Conservation (phyloP, 2,888 invertebrate genomes). For the Drosophila pseudotalamancana region DNA sequence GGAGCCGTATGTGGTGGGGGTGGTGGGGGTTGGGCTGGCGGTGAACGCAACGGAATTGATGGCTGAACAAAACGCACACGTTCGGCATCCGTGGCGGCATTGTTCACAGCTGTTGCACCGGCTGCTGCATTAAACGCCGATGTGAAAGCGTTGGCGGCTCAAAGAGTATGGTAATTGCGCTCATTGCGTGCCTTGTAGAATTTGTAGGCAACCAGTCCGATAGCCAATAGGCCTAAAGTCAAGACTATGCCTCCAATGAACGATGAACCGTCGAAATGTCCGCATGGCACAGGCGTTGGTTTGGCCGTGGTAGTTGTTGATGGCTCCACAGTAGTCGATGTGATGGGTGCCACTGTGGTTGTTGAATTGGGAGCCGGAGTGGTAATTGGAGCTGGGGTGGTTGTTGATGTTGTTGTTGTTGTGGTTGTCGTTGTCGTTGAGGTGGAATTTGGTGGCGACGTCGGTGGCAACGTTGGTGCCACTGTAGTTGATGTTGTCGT, state of each 20-base stretch:
- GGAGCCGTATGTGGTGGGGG: slow-evolving; percentile 55
- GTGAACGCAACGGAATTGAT: slow-evolving; percentile 79
- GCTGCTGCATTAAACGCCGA: slow-evolving; percentile 82
- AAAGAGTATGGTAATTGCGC: slow-evolving; percentile 94
- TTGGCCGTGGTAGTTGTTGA: slow-evolving; percentile 69
- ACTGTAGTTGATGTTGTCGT: background rate
- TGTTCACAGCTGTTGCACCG: slow-evolving; percentile 51
- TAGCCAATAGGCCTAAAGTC: slow-evolving; percentile 90
- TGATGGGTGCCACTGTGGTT: slow-evolving; percentile 40
- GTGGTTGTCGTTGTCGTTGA: slow-evolving; percentile 25
- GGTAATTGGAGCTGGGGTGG: slow-evolving; percentile 40
- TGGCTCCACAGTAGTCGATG: slow-evolving; percentile 49
- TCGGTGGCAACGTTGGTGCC: slow-evolving; percentile 8
- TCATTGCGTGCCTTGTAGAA: slow-evolving; percentile 94
- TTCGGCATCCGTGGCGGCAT: slow-evolving; percentile 73
- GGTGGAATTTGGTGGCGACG: slow-evolving; percentile 19
- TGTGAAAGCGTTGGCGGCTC: slow-evolving; percentile 85
- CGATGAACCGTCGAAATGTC: slow-evolving; percentile 90
- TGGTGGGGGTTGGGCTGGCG: slow-evolving; percentile 73
- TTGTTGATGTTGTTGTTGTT: slow-evolving; percentile 33
- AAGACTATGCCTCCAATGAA: slow-evolving; percentile 94
- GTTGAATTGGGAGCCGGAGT: slow-evolving; percentile 46
- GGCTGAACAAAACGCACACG: slow-evolving; percentile 81
- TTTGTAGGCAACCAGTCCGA: slow-evolving; percentile 93
- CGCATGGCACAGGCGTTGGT: slow-evolving; percentile 80